Evolutionary conservation across 2,113 vertebrate genomes (phyloP).

Genomic region (Siphamia tubifer): DNA sequence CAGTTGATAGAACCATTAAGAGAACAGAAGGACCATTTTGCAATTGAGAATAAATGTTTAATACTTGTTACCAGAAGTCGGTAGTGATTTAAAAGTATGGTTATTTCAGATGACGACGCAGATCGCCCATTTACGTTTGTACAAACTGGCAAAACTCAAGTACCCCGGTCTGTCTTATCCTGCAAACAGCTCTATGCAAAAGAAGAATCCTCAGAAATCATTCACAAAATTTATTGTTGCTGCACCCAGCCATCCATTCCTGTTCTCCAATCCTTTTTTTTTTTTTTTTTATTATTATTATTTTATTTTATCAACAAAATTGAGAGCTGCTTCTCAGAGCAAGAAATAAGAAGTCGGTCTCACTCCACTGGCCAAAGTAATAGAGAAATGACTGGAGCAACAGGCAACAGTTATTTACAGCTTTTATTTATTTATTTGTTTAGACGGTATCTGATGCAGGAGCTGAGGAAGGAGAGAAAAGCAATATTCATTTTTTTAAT

Average conservation of each 20-base stretch:
- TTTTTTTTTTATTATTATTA: no score
- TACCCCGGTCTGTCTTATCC: neutral
- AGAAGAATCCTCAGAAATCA: constrained; percentile 5
- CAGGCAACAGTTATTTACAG: constrained; percentile 64
- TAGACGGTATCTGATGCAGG: constrained; percentile 48
- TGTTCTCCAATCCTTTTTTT: neutral
- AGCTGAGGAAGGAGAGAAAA: constrained; percentile 35
- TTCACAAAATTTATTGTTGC: constrained; percentile 3
- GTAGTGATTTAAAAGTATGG: no score
- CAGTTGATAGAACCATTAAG: constrained; percentile 32
- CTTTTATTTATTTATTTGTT: constrained; percentile 74
- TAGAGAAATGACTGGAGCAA: constrained; percentile 71
- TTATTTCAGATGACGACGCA: neutral
- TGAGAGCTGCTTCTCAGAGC: constrained; percentile 68
- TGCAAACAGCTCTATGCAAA: constrained; percentile 8
- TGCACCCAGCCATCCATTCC: neutral
- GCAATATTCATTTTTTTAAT: constrained; percentile 71
- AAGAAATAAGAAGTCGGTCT: constrained; percentile 70
- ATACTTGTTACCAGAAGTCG: no score
- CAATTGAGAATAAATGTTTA: no score
- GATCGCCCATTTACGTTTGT: no score
- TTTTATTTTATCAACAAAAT: constrained; percentile 52
- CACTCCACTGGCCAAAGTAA: constrained; percentile 73
- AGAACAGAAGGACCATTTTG: no score
- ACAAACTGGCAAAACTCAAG: no score